A percentile compares a stretch with the other conserved stretches of the same genome.
Evolutionary conservation across 2,113 vertebrate genomes (phyloP).

Genomic region (Anser cygnoides): DNA sequence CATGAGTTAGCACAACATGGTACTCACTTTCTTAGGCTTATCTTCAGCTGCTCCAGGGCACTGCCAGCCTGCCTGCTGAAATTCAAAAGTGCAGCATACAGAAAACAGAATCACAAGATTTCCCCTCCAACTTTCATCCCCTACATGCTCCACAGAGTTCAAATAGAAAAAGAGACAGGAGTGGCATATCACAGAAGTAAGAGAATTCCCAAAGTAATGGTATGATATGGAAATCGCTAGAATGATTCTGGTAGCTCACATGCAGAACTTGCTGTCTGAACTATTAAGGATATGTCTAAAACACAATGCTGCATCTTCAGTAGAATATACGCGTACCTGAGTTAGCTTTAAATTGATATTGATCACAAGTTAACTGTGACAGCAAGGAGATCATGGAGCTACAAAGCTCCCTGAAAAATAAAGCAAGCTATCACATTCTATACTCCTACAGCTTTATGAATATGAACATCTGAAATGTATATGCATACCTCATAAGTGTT

Average conservation of each 20-base stretch:
- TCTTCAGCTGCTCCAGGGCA: not conserved
- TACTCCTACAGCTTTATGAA: not conserved
- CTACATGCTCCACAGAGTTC: rapidly evolving
- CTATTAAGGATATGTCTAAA: not conserved
- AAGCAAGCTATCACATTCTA: not conserved
- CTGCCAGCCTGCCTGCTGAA: not conserved
- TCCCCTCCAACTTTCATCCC: not conserved
- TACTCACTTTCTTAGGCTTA: not conserved
- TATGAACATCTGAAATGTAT: not conserved
- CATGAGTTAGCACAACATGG: not conserved
- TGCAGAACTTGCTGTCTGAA: not conserved
- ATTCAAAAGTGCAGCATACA: not conserved
- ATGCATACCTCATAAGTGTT: not conserved
- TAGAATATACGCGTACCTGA: not conserved
- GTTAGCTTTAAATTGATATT: not conserved
- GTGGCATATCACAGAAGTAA: not conserved
- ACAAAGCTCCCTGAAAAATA: not conserved
- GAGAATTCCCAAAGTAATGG: not conserved
- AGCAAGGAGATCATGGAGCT: not conserved
- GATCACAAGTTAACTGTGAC: not conserved
- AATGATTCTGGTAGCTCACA: not conserved
- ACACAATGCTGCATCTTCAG: not conserved
- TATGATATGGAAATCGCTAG: not conserved
- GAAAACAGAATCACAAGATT: not conserved
- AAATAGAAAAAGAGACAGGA: not conserved